Evolutionary conservation across 64 coral and sea anemone species (phyloP).

Genomic region (Dendronephthya gigantea): DNA sequence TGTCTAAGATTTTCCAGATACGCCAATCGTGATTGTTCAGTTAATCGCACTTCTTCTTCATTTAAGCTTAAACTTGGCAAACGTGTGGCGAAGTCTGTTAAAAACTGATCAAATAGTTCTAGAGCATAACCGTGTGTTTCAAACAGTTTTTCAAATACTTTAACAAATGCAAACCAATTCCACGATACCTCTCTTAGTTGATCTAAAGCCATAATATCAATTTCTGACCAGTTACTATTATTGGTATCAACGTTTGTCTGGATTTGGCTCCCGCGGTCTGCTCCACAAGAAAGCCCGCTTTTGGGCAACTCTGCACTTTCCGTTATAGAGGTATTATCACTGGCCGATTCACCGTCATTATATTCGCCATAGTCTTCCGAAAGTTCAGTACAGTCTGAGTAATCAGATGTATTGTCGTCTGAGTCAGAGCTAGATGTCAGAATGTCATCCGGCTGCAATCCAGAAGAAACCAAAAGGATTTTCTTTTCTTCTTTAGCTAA

Average conservation of each 20-base stretch:
- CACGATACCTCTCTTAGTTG: constrained; percentile 26
- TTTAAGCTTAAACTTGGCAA: constrained; percentile 2
- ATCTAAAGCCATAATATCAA: neutral
- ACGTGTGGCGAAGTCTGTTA: constrained; percentile 30
- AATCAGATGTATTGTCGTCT: neutral
- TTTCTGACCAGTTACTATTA: neutral
- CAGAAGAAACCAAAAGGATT: neutral
- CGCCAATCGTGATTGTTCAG: neutral
- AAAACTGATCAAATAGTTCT: constrained; percentile 42
- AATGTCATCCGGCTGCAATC: neutral
- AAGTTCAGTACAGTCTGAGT: neutral
- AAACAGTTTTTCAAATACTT: constrained; percentile 15
- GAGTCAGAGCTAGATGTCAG: neutral
- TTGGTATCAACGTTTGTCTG: neutral
- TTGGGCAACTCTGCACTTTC: too few relatives aligned
- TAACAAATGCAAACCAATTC: constrained; percentile 51
- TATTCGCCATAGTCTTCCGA: neutral
- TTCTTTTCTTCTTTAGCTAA: constrained; percentile 1
- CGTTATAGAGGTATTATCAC: too few relatives aligned
- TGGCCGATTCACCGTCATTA: neutral
- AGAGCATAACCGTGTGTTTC: constrained; percentile 25
- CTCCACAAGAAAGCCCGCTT: too few relatives aligned
- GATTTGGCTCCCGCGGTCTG: too few relatives aligned
- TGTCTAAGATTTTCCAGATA: neutral
- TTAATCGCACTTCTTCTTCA: constrained; percentile 1